These are phyloP conservation scores for Drosophila neotestacea DNA, from an alignment of 2,888 invertebrate genomes.

Conservation along the genomic window DNA sequence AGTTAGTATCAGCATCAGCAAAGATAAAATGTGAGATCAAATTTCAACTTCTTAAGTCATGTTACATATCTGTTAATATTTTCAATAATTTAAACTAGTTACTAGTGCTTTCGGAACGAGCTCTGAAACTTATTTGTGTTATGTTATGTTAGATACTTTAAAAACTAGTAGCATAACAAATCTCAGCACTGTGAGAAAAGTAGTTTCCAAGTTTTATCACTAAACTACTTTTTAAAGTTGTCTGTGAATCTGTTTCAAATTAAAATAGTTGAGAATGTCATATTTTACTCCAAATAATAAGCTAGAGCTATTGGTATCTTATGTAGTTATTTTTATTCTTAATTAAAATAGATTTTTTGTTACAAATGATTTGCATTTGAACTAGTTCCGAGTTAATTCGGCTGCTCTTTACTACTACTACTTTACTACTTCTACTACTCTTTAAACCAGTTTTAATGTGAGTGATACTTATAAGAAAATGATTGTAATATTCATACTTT, in stretches of 20 bases:
- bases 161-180: background rate
- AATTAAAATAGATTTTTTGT: too few species aligned
- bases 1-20: slow-evolving; percentile 35
- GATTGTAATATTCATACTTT: too few species aligned
- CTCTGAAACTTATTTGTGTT: background rate
- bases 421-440: too few species aligned
- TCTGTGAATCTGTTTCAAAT: background rate
- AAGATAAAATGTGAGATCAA: background rate
- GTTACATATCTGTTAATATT: background rate
- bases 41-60: background rate
- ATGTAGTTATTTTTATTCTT: too few species aligned
- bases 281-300: too few species aligned
- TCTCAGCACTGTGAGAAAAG: background rate
- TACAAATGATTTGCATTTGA: too few species aligned
- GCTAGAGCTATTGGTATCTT: too few species aligned
- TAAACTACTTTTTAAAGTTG: background rate
- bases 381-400: too few species aligned
- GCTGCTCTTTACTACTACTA: too few species aligned
- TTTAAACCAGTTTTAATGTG: too few species aligned
- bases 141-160: background rate
- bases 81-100: background rate
- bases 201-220: background rate
- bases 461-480: too few species aligned
- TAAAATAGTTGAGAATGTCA: too few species aligned
- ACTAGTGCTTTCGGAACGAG: background rate